Evolutionary conservation across 1,140 invertebrate species (phyloP), one percentile per base, ranked within the genome.

Genomic region (Wasmannia auropunctata): DNA sequence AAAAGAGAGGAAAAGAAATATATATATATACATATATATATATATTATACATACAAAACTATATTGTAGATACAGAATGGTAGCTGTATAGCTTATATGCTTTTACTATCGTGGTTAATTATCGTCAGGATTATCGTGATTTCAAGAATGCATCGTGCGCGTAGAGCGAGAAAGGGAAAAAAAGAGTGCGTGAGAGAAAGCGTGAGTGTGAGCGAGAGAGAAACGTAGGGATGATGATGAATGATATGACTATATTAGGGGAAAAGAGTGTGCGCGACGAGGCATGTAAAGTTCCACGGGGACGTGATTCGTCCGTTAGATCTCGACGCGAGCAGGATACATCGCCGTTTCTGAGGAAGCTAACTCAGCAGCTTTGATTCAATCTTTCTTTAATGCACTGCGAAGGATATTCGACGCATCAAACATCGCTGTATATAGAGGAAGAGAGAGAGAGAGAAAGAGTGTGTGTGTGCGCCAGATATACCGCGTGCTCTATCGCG

Each of bases 11-110:
- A 56, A 89, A 72, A 72, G 81, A 80, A 60, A 81, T 58, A 79
- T 40, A 74, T 69, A 90, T 85, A 88, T 87, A 43, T 43, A 43
- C 1, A n/a, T n/a, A n/a, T n/a, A n/a, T 46, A 46, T 51, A 89
- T 75, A 90, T 84, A 90, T 81, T 76, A 91, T 86, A 92, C 83
- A 91, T 87, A 91, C 85, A 88, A 93, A 94, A 94, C 91, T 95
- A 94, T 94, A 95, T 95, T 95, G 95, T 95, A 95, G 95, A 95
- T 95, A 95, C 91, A 94, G 91, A 92, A 94, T 93, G 92, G 93
- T 95, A 94, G 94, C 93, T 95, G 94, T 93, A 92, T 94, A 94
- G 94, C 94, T 94, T 94, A 92, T 94, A 94, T 94, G 95, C 94
- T 95, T 95, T 95, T 94, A 95, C 90, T 94, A 95, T 94, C 90